Evolutionary conservation across 2,113 vertebrate species (phyloP).

Genomic region (Stercorarius parasiticus): DNA sequence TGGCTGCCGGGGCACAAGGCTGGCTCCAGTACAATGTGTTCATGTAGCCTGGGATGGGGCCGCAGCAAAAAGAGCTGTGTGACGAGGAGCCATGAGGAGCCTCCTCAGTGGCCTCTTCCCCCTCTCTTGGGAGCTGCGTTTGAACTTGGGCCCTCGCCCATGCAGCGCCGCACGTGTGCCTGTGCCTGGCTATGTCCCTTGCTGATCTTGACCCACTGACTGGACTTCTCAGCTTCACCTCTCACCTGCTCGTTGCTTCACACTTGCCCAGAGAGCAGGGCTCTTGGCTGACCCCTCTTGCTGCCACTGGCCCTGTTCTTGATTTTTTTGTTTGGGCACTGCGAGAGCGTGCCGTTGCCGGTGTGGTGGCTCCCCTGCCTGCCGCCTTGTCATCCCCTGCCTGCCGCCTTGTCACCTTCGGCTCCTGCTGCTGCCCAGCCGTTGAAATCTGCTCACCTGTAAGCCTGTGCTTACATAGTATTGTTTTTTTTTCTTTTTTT

Average conservation of each 20-base stretch:
- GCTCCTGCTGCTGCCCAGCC: not conserved
- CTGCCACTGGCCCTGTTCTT: accelerated
- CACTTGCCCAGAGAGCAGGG: not conserved
- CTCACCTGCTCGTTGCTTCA: accelerated
- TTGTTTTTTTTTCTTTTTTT: not conserved
- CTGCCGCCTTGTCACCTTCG: not conserved
- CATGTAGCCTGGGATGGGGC: not conserved
- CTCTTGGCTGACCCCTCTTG: not conserved
- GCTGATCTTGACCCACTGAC: not conserved
- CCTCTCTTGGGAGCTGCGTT: accelerated
- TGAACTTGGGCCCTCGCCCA: accelerated
- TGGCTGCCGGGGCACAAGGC: accelerated
- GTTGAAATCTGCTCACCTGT: not conserved
- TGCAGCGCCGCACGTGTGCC: accelerated
- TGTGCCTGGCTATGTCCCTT: accelerated
- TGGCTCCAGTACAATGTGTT: accelerated
- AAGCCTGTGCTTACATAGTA: not conserved
- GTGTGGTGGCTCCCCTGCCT: not conserved
- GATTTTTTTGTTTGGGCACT: not conserved
- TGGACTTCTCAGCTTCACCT: not conserved
- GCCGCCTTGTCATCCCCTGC: not conserved
- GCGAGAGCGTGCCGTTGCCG: accelerated
- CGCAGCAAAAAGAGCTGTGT: not conserved
- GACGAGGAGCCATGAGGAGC: not conserved
- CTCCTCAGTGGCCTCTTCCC: not conserved